Evolutionary conservation across 2,888 invertebrate species (phyloP).

Genomic region (Pimpla rufipes): DNA sequence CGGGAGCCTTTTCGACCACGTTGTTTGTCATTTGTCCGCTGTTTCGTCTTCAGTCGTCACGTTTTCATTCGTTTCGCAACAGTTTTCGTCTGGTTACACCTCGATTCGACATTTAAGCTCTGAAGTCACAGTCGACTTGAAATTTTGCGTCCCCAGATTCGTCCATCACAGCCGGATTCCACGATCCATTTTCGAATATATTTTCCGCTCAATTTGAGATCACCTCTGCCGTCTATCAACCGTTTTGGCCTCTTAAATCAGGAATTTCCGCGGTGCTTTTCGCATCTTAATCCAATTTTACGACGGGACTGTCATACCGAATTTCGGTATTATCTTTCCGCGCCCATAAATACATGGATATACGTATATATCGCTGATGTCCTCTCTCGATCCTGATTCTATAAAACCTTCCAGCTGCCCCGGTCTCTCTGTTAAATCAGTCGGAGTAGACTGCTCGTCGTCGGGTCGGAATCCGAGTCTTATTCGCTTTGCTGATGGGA

Average conservation of each 20-base stretch:
- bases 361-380: background rate
- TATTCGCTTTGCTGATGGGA: conserved; percentile 50
- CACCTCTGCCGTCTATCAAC: background rate
- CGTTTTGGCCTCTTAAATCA: background rate
- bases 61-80: background rate
- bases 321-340: conserved; percentile 25
- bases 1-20: background rate
- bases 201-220: background rate
- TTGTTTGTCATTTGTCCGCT: background rate
- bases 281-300: conserved; percentile 23
- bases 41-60: background rate
- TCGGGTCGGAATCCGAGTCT: conserved; percentile 51
- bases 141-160: background rate
- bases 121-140: background rate
- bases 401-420: conserved; percentile 61
- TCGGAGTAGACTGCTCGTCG: conserved; percentile 59
- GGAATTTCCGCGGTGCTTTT: background rate
- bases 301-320: conserved; percentile 16
- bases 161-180: background rate
- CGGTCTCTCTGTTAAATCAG: conserved; percentile 67
- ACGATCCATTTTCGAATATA: background rate
- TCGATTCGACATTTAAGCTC: background rate
- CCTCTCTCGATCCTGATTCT: conserved; percentile 15
- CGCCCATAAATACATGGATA: background rate
- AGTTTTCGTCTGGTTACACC: background rate